These are phyloP conservation scores for Diplolepis rosae DNA, from an alignment of 2,888 invertebrate genomes.

Conservation along the genomic window DNA sequence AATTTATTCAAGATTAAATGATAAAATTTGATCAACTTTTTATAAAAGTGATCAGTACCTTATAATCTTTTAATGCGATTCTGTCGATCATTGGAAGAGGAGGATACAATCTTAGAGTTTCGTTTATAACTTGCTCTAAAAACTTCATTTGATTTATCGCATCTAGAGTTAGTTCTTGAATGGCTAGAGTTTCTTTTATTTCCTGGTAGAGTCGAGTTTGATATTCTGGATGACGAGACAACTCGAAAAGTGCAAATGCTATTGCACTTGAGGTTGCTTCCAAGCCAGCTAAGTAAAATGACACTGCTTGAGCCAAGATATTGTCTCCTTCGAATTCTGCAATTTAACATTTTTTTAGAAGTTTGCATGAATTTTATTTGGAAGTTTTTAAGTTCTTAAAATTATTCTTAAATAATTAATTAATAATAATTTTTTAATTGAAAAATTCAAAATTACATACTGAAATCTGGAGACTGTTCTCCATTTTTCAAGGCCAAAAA, in stretches of 20 bases:
- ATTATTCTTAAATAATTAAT: background rate
- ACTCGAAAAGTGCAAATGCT: conserved; percentile 54
- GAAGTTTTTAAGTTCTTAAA: no score
- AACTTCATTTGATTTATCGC: conserved; percentile 59
- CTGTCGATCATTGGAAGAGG: conserved; percentile 63
- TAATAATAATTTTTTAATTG: background rate
- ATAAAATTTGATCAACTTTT: background rate
- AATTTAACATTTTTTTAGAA: no score
- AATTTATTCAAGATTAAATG: background rate
- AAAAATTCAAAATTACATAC: conserved; percentile 49
- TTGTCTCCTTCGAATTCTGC: conserved; percentile 61
- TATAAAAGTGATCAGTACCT: conserved; percentile 44
- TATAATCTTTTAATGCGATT: conserved; percentile 56
- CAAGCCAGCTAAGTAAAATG: conserved; percentile 63
- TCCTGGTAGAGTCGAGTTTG: conserved; percentile 56
- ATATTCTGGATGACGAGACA: conserved; percentile 59
- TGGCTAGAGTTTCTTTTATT: conserved; percentile 46
- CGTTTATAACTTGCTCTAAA: conserved; percentile 59
- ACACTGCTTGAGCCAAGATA: conserved; percentile 60
- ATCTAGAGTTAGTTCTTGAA: conserved; percentile 58
- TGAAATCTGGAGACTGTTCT: conserved; percentile 47
- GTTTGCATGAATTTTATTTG: no score
- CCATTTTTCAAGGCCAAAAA: conserved; percentile 59
- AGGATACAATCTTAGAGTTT: conserved; percentile 63
- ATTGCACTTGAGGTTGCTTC: conserved; percentile 60